Conservation (phyloP, 2,888 invertebrate genomes). For the Elmis aenea region DNA sequence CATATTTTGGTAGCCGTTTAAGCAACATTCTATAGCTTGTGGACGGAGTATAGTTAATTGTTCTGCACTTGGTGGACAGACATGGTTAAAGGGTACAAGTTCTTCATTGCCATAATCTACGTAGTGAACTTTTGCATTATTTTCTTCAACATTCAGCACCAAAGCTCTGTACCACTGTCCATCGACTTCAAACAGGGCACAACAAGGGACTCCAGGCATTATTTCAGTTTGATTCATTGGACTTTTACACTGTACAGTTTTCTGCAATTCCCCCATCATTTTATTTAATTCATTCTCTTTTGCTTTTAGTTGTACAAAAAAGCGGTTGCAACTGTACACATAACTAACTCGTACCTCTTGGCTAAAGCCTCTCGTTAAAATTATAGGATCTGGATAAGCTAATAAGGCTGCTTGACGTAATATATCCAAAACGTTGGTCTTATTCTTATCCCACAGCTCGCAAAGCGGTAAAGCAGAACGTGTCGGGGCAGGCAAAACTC, state of each 20-base stretch:
- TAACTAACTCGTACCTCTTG: slow-evolving; percentile 59
- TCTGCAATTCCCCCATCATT: slow-evolving; percentile 63
- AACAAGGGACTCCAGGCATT: slow-evolving; percentile 61
- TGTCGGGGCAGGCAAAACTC: slow-evolving; percentile 63
- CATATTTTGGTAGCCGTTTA: slow-evolving; percentile 60
- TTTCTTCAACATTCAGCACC: slow-evolving; percentile 52
- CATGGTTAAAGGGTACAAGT: slow-evolving; percentile 55
- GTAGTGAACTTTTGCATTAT: slow-evolving; percentile 62
- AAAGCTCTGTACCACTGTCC: slow-evolving; percentile 88
- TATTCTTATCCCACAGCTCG: slow-evolving; percentile 57
- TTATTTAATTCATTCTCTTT: slow-evolving; percentile 57
- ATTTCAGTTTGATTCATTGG: slow-evolving; percentile 42
- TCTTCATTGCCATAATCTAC: slow-evolving; percentile 96
- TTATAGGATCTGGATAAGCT: slow-evolving; percentile 39
- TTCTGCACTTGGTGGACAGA: slow-evolving; percentile 61
- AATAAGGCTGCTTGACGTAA: slow-evolving; percentile 42
- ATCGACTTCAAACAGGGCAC: slow-evolving; percentile 75
- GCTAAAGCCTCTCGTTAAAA: slow-evolving; percentile 37
- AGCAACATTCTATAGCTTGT: slow-evolving; percentile 72
- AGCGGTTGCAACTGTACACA: slow-evolving; percentile 65
- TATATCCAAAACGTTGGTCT: slow-evolving; percentile 56
- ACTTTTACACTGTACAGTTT: slow-evolving; percentile 49
- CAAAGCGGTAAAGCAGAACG: slow-evolving; percentile 72
- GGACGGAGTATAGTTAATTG: slow-evolving; percentile 59
- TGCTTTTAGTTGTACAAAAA: slow-evolving; percentile 66